Conservation (phyloP, 2,888 invertebrate genomes). For the Dynastes maya region DNA sequence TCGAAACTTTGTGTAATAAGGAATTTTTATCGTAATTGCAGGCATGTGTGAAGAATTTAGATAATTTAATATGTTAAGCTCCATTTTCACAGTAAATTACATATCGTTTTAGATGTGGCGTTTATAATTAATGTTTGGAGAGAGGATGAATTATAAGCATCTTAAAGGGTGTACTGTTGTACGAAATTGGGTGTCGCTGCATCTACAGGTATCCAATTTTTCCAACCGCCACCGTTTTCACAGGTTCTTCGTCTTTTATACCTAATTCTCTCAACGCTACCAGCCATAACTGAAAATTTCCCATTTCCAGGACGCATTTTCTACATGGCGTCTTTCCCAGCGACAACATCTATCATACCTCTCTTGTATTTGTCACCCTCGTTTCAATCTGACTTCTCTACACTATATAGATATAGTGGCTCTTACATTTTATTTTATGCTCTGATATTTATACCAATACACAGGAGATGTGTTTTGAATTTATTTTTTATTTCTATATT, state of each 20-base stretch:
- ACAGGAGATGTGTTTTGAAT: slow-evolving; percentile 8
- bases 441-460: slow-evolving; percentile 12
- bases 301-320: slow-evolving; percentile 56
- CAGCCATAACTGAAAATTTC: slow-evolving; percentile 56
- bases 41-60: neutral
- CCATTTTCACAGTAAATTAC: slow-evolving; percentile 4
- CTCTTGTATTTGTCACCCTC: slow-evolving; percentile 58
- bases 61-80: neutral
- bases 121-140: neutral
- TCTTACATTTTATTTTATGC: slow-evolving; percentile 15
- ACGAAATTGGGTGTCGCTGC: slow-evolving; percentile 44
- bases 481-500: neutral
- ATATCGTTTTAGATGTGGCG: neutral
- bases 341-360: slow-evolving; percentile 57
- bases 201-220: slow-evolving; percentile 58
- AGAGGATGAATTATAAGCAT: slow-evolving; percentile 3
- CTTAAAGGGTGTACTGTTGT: neutral
- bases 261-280: slow-evolving; percentile 52
- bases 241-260: slow-evolving; percentile 51
- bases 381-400: slow-evolving; percentile 56
- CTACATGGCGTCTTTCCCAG: slow-evolving; percentile 54
- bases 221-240: slow-evolving; percentile 49
- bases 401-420: slow-evolving; percentile 20
- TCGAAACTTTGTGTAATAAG: slow-evolving; percentile 6
- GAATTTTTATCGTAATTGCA: neutral